Conservation (phyloP, 2,797 vertebrate genomes). For the Oreochromis grahami region DNA sequence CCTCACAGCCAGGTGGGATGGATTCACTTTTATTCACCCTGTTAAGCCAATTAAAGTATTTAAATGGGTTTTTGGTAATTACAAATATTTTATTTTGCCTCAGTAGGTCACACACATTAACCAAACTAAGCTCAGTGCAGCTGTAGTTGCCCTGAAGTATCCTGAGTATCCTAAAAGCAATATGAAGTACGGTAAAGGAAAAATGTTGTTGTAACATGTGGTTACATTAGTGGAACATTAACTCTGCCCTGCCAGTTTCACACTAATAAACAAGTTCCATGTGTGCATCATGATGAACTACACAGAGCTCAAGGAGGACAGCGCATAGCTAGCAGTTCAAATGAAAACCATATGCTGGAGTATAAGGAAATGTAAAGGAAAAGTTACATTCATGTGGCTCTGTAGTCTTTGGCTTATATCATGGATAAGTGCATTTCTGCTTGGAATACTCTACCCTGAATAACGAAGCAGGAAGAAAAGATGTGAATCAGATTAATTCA, state of each 20-base stretch:
- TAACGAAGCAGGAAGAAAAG: not conserved
- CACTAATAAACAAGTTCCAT: conserved; percentile 63
- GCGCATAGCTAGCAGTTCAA: conserved; percentile 26
- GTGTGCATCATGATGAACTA: conserved; percentile 53
- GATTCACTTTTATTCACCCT: not conserved
- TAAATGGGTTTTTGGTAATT: not conserved
- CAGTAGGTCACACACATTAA: not conserved
- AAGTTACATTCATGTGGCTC: not conserved
- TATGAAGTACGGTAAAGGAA: not conserved
- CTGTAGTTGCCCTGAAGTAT: not conserved
- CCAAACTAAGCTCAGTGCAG: not conserved
- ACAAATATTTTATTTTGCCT: not conserved
- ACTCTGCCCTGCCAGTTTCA: not conserved
- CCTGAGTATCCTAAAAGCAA: not conserved
- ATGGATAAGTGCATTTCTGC: not conserved
- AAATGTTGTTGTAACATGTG: not conserved
- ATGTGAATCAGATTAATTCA: not conserved
- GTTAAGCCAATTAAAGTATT: not conserved
- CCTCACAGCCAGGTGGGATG: conserved; percentile 42
- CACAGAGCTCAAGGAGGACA: conserved; percentile 34
- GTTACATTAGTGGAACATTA: conserved; percentile 14
- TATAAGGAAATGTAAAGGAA: not conserved
- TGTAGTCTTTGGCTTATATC: not conserved
- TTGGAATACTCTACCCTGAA: not conserved
- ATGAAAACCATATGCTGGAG: conserved; percentile 71